Conservation (phyloP, 1,140 invertebrate species). For the Heterodera carotae region DNA sequence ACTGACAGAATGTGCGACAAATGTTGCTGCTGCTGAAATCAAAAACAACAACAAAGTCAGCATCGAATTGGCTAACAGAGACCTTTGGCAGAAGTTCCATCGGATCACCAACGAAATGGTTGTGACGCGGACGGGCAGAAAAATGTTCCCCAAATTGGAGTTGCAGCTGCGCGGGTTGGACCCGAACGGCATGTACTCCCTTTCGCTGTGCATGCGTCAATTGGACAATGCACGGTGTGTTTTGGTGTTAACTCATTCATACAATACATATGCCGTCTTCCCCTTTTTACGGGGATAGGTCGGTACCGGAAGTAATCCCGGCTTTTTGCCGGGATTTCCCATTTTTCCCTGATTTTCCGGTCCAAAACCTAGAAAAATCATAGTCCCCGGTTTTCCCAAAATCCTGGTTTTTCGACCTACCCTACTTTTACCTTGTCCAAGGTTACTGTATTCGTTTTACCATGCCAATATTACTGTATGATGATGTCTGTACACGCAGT, state of each 20-base stretch:
- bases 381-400: too few species aligned
- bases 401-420: too few species aligned
- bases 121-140: conserved; percentile 37
- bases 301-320: too few species aligned
- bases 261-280: too few species aligned
- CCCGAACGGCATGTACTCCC: conserved; percentile 30
- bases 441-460: too few species aligned
- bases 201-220: conserved; percentile 35
- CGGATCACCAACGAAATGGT: conserved; percentile 43
- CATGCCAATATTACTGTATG: too few species aligned
- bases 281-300: too few species aligned
- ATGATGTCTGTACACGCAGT: too few species aligned
- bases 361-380: conserved; percentile 11
- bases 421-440: too few species aligned
- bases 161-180: conserved; percentile 37
- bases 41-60: neutral
- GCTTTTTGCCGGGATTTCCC: too few species aligned
- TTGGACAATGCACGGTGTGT: conserved; percentile 36
- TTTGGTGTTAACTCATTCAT: too few species aligned
- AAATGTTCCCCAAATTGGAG: conserved; percentile 49
- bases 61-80: conserved; percentile 31
- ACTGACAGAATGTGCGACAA: neutral
- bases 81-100: conserved; percentile 41
- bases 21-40: too few species aligned
- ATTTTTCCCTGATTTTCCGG: conserved; percentile 20